Evolutionary conservation across 2,888 invertebrate genomes (phyloP).

Genomic region (Podabrus alpinus): DNA sequence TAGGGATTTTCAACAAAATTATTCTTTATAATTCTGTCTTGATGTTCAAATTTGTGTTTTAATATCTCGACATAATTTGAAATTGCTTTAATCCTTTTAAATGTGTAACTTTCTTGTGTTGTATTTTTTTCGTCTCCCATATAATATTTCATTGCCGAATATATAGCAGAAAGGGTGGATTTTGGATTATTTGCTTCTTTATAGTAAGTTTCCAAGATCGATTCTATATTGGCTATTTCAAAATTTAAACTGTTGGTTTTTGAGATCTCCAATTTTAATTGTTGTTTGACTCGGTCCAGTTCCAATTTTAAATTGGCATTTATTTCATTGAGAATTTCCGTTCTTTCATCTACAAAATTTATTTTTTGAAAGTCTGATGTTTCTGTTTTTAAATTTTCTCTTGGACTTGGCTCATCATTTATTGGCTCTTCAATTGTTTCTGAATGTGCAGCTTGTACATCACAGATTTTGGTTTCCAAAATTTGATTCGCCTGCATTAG

Average conservation of each 20-base stretch:
- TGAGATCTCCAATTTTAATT: constrained; percentile 9
- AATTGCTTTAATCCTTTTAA: constrained; percentile 15
- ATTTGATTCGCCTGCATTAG: background rate
- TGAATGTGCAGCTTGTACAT: background rate
- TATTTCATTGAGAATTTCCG: constrained; percentile 16
- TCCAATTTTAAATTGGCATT: constrained; percentile 17
- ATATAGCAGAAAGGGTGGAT: constrained; percentile 5
- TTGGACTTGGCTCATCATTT: background rate
- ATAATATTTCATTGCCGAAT: constrained; percentile 15
- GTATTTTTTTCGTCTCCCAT: background rate
- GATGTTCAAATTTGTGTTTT: constrained; percentile 19
- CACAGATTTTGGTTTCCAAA: background rate
- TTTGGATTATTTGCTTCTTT: constrained; percentile 17
- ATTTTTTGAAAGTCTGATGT: background rate
- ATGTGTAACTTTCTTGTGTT: constrained; percentile 10
- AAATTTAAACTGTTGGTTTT: constrained; percentile 18
- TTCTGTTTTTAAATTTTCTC: background rate
- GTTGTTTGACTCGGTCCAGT: constrained; percentile 6
- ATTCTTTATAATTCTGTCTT: constrained; percentile 20
- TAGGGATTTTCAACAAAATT: constrained; percentile 24
- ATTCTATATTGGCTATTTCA: constrained; percentile 23
- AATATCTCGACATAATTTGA: constrained; percentile 17
- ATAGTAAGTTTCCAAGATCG: constrained; percentile 13
- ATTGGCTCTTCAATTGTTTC: background rate
- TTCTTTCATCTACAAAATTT: constrained; percentile 16